Conservation (phyloP, 2,888 invertebrate species). For the Drosophila siamana region DNA sequence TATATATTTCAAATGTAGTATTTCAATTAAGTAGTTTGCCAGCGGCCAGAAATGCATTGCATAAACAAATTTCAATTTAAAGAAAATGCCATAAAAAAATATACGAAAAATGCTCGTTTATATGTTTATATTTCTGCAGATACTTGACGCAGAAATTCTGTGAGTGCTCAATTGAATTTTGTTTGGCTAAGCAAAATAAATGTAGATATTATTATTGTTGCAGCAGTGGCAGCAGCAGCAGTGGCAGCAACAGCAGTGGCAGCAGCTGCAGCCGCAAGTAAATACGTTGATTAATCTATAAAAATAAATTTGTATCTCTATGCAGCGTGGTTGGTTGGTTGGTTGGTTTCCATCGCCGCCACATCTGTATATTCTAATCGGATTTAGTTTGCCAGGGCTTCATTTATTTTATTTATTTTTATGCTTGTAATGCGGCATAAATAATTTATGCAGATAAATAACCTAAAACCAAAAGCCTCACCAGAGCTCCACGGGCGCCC, state of each 20-base stretch:
- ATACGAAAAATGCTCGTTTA: slow-evolving; percentile 31
- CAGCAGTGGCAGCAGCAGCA: too few species aligned
- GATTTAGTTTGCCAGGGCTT: slow-evolving; percentile 75
- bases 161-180: slow-evolving; percentile 51
- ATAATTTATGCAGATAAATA: slow-evolving; percentile 83
- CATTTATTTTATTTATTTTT: slow-evolving; percentile 82
- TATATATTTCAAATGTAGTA: slow-evolving; percentile 17
- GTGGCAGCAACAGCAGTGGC: slow-evolving; percentile 19
- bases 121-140: slow-evolving; percentile 65
- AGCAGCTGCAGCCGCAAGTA: slow-evolving; percentile 43
- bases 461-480: slow-evolving; percentile 62
- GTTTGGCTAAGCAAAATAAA: slow-evolving; percentile 71
- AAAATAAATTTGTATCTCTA: slow-evolving; percentile 78
- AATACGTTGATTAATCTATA: slow-evolving; percentile 79
- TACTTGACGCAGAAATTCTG: slow-evolving; percentile 55
- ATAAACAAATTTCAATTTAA: slow-evolving; percentile 67
- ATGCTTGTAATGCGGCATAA: slow-evolving; percentile 84
- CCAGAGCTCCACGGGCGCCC: slow-evolving; percentile 58
- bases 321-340: slow-evolving; percentile 1
- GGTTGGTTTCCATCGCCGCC: too few species aligned
- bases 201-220: slow-evolving; percentile 39
- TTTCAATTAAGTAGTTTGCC: slow-evolving; percentile 27
- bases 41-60: slow-evolving; percentile 48
- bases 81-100: slow-evolving; percentile 54
- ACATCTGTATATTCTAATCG: slow-evolving; percentile 73